Conservation (phyloP, 2,888 invertebrate genomes). For the Machimus atricapillus region DNA sequence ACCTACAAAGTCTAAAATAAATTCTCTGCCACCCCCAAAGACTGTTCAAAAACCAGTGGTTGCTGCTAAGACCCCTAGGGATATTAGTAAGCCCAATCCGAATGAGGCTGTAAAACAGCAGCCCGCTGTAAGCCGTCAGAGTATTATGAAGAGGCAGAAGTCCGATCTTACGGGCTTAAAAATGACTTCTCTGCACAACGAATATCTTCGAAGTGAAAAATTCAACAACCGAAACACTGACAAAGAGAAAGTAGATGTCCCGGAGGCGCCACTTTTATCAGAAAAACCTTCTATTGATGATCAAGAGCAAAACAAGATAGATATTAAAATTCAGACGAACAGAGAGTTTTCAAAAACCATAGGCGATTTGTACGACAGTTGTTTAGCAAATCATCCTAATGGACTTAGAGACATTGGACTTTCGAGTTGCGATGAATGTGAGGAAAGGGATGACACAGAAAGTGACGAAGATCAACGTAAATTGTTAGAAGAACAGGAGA, state of each 20-base stretch:
- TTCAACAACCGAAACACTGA: slow-evolving; percentile 39
- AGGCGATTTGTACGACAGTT: slow-evolving; percentile 60
- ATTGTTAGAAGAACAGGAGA: slow-evolving; percentile 78
- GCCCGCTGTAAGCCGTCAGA: slow-evolving; percentile 50
- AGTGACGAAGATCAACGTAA: slow-evolving; percentile 78
- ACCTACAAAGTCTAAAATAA: slow-evolving; percentile 60
- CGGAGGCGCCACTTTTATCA: slow-evolving; percentile 28
- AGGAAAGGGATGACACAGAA: slow-evolving; percentile 63
- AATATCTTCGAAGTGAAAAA: slow-evolving; percentile 61
- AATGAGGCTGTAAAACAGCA: background rate
- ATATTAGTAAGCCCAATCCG: background rate
- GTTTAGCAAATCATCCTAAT: slow-evolving; percentile 50
- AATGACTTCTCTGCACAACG: slow-evolving; percentile 62
- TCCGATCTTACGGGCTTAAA: slow-evolving; percentile 70
- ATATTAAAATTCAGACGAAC: slow-evolving; percentile 62
- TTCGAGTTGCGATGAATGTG: slow-evolving; percentile 66
- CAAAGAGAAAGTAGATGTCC: background rate
- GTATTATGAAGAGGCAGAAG: slow-evolving; percentile 65
- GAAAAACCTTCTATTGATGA: slow-evolving; percentile 45
- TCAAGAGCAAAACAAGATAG: slow-evolving; percentile 56
- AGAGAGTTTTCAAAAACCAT: slow-evolving; percentile 62
- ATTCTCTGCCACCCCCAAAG: slow-evolving; percentile 53
- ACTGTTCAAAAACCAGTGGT: slow-evolving; percentile 45
- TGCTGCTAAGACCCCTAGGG: background rate
- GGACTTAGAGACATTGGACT: slow-evolving; percentile 50